A percentile compares a stretch with the other conserved stretches of the same genome.
phyloP scores from a whole-genome alignment of 2,113 vertebrate species.

The Datnioides undecimradiatus region DNA sequence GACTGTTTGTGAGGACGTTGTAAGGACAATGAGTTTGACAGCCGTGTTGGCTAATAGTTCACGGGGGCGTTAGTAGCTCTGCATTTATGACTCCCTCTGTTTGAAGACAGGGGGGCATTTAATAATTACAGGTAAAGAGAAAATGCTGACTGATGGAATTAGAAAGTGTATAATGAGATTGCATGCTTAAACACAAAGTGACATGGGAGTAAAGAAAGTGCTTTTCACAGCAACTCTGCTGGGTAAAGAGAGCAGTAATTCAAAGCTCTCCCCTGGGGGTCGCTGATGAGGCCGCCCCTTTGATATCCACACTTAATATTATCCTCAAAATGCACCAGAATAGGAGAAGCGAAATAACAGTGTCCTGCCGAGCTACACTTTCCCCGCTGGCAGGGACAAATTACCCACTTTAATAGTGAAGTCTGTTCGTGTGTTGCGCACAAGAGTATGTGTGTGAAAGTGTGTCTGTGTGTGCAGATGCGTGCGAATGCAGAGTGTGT shows the following conservation, averaged over 20 bases:
- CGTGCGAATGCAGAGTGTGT: neutral
- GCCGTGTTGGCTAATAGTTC: neutral
- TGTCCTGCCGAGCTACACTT: constrained; percentile 27
- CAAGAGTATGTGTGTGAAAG: neutral
- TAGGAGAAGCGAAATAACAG: constrained; percentile 25
- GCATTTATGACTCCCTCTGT: neutral
- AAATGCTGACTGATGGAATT: constrained; percentile 45
- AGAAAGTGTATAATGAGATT: constrained; percentile 27
- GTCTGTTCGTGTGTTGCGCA: neutral
- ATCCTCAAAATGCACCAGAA: constrained; percentile 33
- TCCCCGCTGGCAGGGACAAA: constrained; percentile 30
- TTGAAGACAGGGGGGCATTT: constrained; percentile 24
- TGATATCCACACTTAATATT: constrained; percentile 40
- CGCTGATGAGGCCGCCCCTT: constrained; percentile 32
- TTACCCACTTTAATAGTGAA: constrained; percentile 16
- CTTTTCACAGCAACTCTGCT: constrained; percentile 43
- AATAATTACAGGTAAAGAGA: constrained; percentile 15
- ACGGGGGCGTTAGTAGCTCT: neutral
- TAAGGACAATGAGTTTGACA: neutral
- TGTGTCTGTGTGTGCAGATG: neutral
- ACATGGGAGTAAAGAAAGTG: constrained; percentile 45
- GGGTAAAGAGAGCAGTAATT: constrained; percentile 31
- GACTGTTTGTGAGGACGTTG: neutral
- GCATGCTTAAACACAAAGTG: constrained; percentile 19
- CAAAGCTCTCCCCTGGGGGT: constrained; percentile 43